Conservation (phyloP, 2,113 vertebrate genomes). For the Eudyptes chrysolophus region DNA sequence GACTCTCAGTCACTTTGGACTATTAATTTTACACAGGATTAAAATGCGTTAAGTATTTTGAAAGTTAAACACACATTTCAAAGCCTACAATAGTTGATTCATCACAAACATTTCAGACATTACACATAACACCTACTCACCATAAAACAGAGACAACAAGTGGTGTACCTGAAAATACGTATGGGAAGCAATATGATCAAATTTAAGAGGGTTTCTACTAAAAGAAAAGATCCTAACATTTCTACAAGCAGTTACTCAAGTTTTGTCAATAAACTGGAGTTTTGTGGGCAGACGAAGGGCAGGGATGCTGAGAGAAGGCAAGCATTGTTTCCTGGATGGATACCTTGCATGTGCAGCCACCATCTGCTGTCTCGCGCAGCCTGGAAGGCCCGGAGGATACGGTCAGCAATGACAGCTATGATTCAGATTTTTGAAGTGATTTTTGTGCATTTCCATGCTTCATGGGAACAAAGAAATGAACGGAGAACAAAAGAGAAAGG, state of each 20-base stretch:
- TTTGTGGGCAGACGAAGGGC: background rate
- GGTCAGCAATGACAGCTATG: background rate
- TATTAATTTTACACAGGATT: background rate
- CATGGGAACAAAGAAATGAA: conserved; percentile 18
- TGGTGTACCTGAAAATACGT: background rate
- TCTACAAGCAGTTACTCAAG: background rate
- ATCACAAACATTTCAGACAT: background rate
- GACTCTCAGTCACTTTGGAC: background rate
- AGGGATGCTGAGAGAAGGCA: background rate
- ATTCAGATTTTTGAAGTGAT: background rate
- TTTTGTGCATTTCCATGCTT: background rate
- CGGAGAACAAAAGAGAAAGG: background rate
- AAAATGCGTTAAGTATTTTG: background rate
- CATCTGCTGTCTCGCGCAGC: background rate
- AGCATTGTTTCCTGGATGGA: background rate
- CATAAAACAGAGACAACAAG: background rate
- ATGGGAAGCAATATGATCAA: background rate
- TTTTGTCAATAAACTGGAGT: background rate
- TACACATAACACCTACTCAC: background rate
- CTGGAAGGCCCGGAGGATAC: background rate
- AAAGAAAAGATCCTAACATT: background rate
- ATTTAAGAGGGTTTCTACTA: background rate
- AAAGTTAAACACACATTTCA: background rate
- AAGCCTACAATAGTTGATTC: background rate
- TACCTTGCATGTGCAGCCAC: background rate